Base-by-base conservation (phyloP, 2,113 vertebrate species). In the Origma solitaria region DNA sequence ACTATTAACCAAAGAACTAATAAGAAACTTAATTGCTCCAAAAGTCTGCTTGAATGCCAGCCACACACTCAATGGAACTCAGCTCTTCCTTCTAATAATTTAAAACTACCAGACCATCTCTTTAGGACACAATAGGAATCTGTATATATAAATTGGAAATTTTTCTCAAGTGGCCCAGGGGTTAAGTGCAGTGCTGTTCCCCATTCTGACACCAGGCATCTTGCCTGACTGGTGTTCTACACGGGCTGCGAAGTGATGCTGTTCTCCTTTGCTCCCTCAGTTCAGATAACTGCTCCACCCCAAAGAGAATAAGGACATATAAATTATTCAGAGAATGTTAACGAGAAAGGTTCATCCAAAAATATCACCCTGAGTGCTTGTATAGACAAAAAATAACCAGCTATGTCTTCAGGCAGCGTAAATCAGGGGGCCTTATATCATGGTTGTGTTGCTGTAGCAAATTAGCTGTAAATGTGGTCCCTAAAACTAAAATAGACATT, bases 261-360 rank as follows among this genome's bases (percentile, higher is more conserved):
- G 5, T 50, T 42, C 85, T 50, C 58, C 12, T 75, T n/a, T 87
- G 42, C 38, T 84, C 13, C 25, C 33, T 10, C 4, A 53, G 37
- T 79, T 92, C 61, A 85, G 44, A 23, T 23, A 58, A 47, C 35
- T 73, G 56, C 40, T 81, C 49, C 1, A 1, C 19, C 38, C 40
- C 31, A 35, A 50, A 54, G 50, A 24, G 57, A 82, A 84, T 78
- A 68, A 81, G 35, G 49, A 61, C 49, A 15, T 51, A n/a, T 65
- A 68, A 91, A 91, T 89, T 91, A 89, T 85, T 94, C 61, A 76
- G 31, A 60, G 69, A 84, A 82, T 64, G 31, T 66, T 88, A 82
- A 65, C 71, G 77, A 89, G 54, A 37, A 82, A 81, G 35, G 44
- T 57, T 73, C 0, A 9, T 66, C 61, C 88, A 62, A 92, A 95